phyloP scores from a whole-genome alignment of 1,140 invertebrate genomes.

The Platyscapa corneri region DNA sequence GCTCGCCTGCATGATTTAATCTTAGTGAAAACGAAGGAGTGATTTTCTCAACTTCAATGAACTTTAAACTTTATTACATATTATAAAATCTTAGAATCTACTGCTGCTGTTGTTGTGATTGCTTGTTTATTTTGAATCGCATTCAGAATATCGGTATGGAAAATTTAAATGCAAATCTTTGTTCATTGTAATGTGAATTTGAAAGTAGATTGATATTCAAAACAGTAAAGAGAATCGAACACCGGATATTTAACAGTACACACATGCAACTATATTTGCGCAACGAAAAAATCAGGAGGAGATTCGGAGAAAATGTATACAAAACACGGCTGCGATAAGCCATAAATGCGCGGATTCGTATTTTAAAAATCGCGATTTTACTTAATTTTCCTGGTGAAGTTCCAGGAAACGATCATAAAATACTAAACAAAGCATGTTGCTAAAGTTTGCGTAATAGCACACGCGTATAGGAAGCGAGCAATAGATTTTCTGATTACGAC shows the following conservation, averaged over 20 bases:
- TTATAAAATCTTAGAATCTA: neutral
- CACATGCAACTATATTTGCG: neutral
- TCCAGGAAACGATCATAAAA: neutral
- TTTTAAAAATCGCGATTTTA: neutral
- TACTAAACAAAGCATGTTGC: neutral
- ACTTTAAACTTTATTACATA: slow-evolving; percentile 27
- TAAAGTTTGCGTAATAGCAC: neutral
- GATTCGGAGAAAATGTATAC: neutral
- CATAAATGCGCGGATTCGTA: neutral
- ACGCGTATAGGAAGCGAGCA: neutral
- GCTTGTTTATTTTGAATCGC: slow-evolving; percentile 10
- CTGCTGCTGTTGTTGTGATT: too few species aligned
- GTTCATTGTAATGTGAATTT: slow-evolving; percentile 4
- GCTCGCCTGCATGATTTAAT: slow-evolving; percentile 17
- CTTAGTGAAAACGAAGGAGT: neutral
- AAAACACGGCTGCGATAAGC: neutral
- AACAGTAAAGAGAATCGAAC: neutral
- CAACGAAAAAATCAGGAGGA: neutral
- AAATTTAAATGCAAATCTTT: neutral
- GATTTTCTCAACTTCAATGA: slow-evolving; percentile 35
- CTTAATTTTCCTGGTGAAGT: neutral
- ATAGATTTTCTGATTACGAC: neutral
- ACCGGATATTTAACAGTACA: neutral
- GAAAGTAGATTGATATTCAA: neutral
- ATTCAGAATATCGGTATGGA: neutral